phyloP scores from a whole-genome alignment of 1,140 invertebrate genomes.

The Sinonovacula constricta region DNA sequence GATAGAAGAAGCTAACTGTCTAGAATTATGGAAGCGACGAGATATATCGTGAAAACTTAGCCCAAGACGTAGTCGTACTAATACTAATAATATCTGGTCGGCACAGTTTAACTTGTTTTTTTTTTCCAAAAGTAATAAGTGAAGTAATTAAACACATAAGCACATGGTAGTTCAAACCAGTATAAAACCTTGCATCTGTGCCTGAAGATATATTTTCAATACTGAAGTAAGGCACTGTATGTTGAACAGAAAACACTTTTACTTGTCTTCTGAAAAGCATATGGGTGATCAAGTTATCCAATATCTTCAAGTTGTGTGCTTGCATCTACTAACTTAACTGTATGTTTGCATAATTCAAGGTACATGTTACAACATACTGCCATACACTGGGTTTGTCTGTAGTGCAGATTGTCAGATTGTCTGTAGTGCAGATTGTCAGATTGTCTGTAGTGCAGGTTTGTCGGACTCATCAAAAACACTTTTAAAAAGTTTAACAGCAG shows the following conservation, averaged over 20 bases:
- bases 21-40: not conserved
- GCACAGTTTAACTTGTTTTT: not conserved
- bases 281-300: not conserved
- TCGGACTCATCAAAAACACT: too few species aligned
- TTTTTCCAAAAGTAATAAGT: too few species aligned
- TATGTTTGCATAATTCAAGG: too few species aligned
- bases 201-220: not conserved
- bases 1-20: not conserved
- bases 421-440: too few species aligned
- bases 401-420: too few species aligned
- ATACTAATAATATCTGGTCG: conserved; percentile 23
- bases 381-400: too few species aligned
- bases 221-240: not conserved
- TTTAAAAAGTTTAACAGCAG: not conserved
- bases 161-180: not conserved
- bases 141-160: conserved; percentile 7
- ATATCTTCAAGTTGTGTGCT: conserved; percentile 14
- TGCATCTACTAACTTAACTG: too few species aligned
- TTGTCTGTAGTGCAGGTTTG: too few species aligned
- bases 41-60: conserved; percentile 2
- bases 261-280: too few species aligned
- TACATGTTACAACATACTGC: too few species aligned
- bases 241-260: not conserved
- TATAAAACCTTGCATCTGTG: conserved; percentile 6
- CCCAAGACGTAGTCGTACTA: too few species aligned